A percentile compares a stretch with the other conserved stretches of the same genome.
Conservation (phyloP, 1,140 invertebrate genomes). For the Drosophila kikkawai region DNA sequence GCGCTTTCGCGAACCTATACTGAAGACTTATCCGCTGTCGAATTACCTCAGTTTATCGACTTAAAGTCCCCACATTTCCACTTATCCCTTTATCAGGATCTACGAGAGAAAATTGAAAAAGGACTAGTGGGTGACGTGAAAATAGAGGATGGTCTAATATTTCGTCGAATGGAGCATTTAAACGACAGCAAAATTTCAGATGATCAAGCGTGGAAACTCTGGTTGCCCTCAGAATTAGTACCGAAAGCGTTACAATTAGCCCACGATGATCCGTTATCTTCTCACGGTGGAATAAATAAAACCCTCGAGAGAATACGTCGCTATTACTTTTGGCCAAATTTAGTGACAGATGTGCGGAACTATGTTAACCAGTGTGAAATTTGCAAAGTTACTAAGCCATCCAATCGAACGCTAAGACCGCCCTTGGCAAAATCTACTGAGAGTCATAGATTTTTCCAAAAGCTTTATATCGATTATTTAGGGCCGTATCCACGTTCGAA, state of each 20-base stretch:
- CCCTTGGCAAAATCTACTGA: not conserved
- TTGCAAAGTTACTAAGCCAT: not conserved
- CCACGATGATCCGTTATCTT: not conserved
- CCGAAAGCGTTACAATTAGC: not conserved
- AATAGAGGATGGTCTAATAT: not conserved
- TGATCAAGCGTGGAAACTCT: not conserved
- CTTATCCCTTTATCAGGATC: not conserved
- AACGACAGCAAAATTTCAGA: not conserved
- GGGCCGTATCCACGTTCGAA: not conserved
- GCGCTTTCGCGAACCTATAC: not conserved
- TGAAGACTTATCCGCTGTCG: not conserved
- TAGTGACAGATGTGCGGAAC: not conserved
- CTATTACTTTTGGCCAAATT: slow-evolving; percentile 2
- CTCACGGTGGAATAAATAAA: not conserved
- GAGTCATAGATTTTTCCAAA: not conserved
- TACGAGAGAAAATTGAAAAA: not conserved
- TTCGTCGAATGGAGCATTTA: not conserved
- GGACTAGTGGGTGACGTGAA: not conserved
- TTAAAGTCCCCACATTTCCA: no score
- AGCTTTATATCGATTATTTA: not conserved
- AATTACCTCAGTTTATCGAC: not conserved
- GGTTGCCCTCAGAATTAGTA: not conserved
- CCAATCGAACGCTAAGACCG: not conserved
- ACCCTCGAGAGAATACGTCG: not conserved
- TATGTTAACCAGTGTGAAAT: no score